phyloP scores from a whole-genome alignment of 1,140 invertebrate genomes.

The Metopolophium dirhodum region DNA sequence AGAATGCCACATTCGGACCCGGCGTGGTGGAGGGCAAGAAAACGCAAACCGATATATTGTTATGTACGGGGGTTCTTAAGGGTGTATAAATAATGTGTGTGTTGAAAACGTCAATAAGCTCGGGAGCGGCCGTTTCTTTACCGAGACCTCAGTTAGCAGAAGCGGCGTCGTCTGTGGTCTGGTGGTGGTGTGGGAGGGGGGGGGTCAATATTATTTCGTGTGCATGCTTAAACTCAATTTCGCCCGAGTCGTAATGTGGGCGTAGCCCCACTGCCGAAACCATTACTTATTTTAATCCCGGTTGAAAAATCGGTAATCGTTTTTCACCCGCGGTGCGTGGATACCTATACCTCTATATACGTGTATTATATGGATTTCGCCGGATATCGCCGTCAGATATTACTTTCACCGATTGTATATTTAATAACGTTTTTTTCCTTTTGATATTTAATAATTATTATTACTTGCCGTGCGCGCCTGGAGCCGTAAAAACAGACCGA shows the following conservation, averaged over 20 bases:
- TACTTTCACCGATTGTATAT: background rate
- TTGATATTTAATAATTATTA: constrained; percentile 14
- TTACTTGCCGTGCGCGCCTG: background rate
- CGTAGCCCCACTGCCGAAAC: constrained; percentile 32
- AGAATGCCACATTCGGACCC: background rate
- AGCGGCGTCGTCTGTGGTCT: background rate
- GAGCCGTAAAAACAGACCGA: background rate
- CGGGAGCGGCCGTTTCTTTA: constrained; percentile 29
- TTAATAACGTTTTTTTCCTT: background rate
- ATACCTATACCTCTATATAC: background rate
- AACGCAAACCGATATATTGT: constrained; percentile 43
- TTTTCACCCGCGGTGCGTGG: constrained; percentile 30
- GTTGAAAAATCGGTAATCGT: constrained; percentile 57
- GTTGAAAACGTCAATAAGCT: constrained; percentile 55
- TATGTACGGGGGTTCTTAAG: background rate
- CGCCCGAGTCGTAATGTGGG: constrained; percentile 31
- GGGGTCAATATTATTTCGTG: constrained; percentile 41
- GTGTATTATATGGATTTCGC: background rate
- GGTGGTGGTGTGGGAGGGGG: too few species aligned
- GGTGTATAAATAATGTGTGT: constrained; percentile 55
- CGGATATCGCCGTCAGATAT: constrained; percentile 45
- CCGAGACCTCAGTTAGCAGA: background rate
- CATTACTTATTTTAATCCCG: constrained; percentile 56
- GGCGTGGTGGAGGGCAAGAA: background rate
- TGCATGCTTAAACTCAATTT: constrained; percentile 55